Evolutionary conservation across 2,113 vertebrate species (phyloP).

Genomic region (Platichthys stellatus): DNA sequence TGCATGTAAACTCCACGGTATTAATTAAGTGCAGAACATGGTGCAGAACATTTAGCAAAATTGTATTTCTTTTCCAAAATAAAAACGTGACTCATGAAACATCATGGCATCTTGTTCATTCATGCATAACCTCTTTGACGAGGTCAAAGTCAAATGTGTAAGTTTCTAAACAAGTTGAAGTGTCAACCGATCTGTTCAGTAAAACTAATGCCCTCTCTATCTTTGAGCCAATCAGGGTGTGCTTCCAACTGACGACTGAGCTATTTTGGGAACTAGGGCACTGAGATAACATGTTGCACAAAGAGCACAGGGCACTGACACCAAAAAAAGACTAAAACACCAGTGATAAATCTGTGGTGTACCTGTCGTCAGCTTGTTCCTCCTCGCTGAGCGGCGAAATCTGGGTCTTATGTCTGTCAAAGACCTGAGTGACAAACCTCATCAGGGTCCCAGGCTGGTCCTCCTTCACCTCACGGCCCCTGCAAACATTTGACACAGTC

Average conservation of each 20-base stretch:
- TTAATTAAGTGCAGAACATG: too few relatives aligned
- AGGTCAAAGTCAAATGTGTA: background rate
- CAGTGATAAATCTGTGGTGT: background rate
- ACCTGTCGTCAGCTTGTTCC: slow-evolving; percentile 41
- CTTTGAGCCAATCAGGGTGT: slow-evolving; percentile 7
- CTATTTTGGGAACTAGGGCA: slow-evolving; percentile 36
- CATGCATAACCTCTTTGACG: background rate
- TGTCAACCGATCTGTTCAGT: slow-evolving; percentile 3
- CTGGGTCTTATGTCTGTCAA: slow-evolving; percentile 30
- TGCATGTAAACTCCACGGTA: too few relatives aligned
- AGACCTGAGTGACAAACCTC: slow-evolving; percentile 23
- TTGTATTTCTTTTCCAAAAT: too few relatives aligned
- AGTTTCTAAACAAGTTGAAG: slow-evolving; percentile 45
- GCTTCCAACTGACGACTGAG: slow-evolving; percentile 12
- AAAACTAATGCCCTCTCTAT: slow-evolving; percentile 9
- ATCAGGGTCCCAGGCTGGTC: slow-evolving; percentile 7
- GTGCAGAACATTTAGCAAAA: too few relatives aligned
- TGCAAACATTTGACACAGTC: slow-evolving; percentile 1
- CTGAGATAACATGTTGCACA: slow-evolving; percentile 26
- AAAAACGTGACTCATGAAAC: too few relatives aligned
- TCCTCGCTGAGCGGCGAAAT: slow-evolving; percentile 18
- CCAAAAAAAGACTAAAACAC: background rate
- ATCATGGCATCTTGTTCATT: too few relatives aligned
- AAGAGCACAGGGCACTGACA: background rate
- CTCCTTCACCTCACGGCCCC: slow-evolving; percentile 38